Evolutionary conservation across 2,888 invertebrate species (phyloP).

Genomic region (Sicus ferrugineus): DNA sequence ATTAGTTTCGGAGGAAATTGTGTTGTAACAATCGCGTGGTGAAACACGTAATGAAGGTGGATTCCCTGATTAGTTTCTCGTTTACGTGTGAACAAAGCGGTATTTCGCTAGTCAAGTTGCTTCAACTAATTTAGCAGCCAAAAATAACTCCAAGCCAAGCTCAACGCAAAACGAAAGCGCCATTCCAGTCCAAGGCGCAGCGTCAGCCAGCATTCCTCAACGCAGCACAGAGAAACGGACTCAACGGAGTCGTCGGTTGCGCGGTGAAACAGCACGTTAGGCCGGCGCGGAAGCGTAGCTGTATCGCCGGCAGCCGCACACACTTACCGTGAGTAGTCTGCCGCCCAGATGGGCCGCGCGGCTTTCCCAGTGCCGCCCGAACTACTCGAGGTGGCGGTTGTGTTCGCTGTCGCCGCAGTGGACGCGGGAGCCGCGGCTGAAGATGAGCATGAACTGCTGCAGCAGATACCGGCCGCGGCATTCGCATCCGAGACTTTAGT

Average conservation of each 20-base stretch:
- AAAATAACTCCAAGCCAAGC: background rate
- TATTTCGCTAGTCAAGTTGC: too few species aligned
- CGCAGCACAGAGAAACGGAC: background rate
- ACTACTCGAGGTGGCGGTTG: constrained; percentile 53
- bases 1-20: too few species aligned
- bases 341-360: constrained; percentile 69
- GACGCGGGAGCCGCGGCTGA: constrained; percentile 47
- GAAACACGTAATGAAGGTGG: too few species aligned
- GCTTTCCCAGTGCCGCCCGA: constrained; percentile 42
- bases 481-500: constrained; percentile 25
- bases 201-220: constrained; percentile 23
- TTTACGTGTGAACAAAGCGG: too few species aligned
- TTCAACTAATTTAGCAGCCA: too few species aligned
- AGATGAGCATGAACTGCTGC: constrained; percentile 44
- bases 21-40: too few species aligned
- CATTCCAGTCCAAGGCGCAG: constrained; percentile 14
- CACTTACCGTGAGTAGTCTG: constrained; percentile 73
- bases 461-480: constrained; percentile 38
- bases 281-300: constrained; percentile 1
- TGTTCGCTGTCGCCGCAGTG: constrained; percentile 47
- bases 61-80: too few species aligned
- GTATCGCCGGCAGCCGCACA: constrained; percentile 29
- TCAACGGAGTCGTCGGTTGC: background rate
- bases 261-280: background rate
- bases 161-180: background rate